Percentiles rank a stretch among this genome's conserved stretches.
Evolutionary conservation across 2,888 invertebrate species (phyloP).

Genomic region (Meteorus cinctellus): DNA sequence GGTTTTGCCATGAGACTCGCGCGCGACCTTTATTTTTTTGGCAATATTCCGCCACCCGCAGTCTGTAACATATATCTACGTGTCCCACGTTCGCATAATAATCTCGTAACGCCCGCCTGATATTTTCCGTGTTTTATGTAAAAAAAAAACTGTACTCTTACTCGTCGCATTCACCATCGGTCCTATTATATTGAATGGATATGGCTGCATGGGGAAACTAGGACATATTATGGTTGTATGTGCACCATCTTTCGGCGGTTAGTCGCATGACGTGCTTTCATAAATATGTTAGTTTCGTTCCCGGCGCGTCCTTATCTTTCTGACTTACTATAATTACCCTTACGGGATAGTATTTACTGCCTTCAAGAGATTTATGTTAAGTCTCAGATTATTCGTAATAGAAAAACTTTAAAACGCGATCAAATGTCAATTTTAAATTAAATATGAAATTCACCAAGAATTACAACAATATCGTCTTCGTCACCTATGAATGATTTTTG

Average conservation of each 20-base stretch:
- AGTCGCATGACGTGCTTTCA: not conserved
- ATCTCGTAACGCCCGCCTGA: conserved; percentile 66
- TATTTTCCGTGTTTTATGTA: conserved; percentile 70
- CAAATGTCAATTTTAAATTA: not conserved
- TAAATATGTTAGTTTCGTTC: conserved; percentile 7
- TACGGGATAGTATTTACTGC: not conserved
- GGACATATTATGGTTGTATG: not conserved
- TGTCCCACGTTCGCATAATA: conserved; percentile 65
- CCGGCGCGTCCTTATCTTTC: not conserved
- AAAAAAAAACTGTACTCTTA: conserved; percentile 47
- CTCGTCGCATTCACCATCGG: not conserved
- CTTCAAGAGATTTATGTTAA: not conserved
- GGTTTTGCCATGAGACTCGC: conserved; percentile 51
- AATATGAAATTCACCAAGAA: too few species aligned
- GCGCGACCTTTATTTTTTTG: conserved; percentile 43
- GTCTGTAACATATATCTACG: not conserved
- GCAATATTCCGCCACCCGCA: conserved; percentile 63
- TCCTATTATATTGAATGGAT: conserved; percentile 68
- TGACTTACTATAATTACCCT: not conserved
- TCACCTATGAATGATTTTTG: too few species aligned
- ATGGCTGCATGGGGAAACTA: conserved; percentile 46
- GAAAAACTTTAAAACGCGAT: not conserved
- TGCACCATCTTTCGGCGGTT: conserved; percentile 2
- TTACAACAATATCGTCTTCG: too few species aligned
- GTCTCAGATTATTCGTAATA: too few species aligned